Percentiles rank a stretch among this genome's conserved stretches.
These are phyloP conservation scores for Synergus laeviventris DNA, from an alignment of 2,888 invertebrate species.

Conservation along the genomic window DNA sequence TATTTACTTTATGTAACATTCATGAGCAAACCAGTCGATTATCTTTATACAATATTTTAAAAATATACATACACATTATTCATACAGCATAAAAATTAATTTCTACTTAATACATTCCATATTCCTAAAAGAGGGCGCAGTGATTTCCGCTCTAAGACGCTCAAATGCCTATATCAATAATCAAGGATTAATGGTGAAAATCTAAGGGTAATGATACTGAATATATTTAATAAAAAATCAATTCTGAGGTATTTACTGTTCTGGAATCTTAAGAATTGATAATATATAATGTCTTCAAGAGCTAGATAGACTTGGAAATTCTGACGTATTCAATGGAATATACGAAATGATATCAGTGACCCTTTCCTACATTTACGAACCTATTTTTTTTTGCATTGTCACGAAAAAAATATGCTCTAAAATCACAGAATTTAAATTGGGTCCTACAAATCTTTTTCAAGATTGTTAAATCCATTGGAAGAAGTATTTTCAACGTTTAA, in stretches of 20 bases:
- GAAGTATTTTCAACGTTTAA: conserved; percentile 3
- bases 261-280: background rate
- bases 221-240: conserved; percentile 14
- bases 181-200: background rate
- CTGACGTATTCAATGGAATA: background rate
- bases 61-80: conserved; percentile 63
- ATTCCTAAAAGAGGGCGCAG: conserved; percentile 22
- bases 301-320: conserved; percentile 2
- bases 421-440: background rate
- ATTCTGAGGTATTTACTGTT: conserved; percentile 22
- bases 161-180: conserved; percentile 12
- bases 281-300: conserved; percentile 5
- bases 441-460: background rate
- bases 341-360: background rate
- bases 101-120: conserved; percentile 54
- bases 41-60: conserved; percentile 59
- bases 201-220: background rate
- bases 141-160: conserved; percentile 9
- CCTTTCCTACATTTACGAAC: background rate
- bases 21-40: conserved; percentile 58
- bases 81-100: conserved; percentile 64
- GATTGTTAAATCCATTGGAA: background rate
- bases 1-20: conserved; percentile 30
- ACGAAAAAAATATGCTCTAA: background rate
- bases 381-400: background rate